A percentile compares a stretch with the other conserved stretches of the same genome.
These are phyloP conservation scores for Apostichopus californicus DNA, from an alignment of 35 echinoderm and acorn worm species.

Conservation along the genomic window DNA sequence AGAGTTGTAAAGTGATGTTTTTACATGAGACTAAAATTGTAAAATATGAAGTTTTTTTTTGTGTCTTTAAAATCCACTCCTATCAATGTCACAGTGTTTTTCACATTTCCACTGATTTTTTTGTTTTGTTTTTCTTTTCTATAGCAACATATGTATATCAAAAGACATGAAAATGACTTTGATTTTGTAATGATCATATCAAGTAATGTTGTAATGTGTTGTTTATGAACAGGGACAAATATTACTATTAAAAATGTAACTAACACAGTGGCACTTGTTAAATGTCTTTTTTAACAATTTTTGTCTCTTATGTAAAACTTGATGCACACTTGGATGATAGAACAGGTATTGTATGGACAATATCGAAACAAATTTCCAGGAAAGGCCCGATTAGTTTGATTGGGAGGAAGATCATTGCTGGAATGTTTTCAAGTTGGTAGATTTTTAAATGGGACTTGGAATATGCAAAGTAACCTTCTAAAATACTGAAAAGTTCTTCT, in stretches of 20 bases:
- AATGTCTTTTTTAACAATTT: no score
- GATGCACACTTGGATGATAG: no score
- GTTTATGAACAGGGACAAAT: background rate
- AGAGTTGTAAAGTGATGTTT: background rate
- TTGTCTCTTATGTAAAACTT: no score
- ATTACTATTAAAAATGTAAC: background rate
- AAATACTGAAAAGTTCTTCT: no score
- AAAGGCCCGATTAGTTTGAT: no score
- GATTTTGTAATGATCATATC: background rate
- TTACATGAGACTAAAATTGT: background rate
- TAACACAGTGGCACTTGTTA: no score
- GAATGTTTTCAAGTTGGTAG: no score
- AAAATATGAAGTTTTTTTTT: background rate
- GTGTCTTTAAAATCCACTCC: background rate
- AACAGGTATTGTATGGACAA: no score
- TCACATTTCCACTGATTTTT: background rate
- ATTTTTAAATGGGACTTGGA: no score
- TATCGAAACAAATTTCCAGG: no score
- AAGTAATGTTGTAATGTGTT: background rate
- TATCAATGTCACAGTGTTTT: background rate
- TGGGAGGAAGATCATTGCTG: no score
- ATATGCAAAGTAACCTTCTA: no score
- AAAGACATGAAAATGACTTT: background rate
- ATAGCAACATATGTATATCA: background rate
- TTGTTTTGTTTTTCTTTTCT: background rate